Conservation (phyloP, 2,888 invertebrate genomes). For the Drosophila longiperda region DNA sequence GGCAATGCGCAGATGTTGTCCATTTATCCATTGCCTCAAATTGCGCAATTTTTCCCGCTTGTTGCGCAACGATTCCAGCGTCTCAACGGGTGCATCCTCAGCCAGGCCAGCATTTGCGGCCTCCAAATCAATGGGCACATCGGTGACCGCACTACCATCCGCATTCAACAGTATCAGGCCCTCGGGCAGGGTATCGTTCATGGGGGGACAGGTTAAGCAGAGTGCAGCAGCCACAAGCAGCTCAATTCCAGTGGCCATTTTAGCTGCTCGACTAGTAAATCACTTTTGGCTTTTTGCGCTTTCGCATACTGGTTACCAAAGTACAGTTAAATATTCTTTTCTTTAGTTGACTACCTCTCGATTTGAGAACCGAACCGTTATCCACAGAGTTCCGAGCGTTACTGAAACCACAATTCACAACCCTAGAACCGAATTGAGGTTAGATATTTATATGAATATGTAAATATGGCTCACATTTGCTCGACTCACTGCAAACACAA, state of each 20-base stretch:
- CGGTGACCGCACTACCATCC: slow-evolving; percentile 35
- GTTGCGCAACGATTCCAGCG: slow-evolving; percentile 57
- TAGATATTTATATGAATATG: slow-evolving; percentile 33
- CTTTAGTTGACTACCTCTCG: neutral
- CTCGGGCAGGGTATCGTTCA: slow-evolving; percentile 52
- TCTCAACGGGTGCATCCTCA: slow-evolving; percentile 56
- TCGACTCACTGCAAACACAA: slow-evolving; percentile 69
- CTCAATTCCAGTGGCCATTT: slow-evolving; percentile 78
- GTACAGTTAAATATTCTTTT: slow-evolving; percentile 15
- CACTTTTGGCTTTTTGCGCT: slow-evolving; percentile 52
- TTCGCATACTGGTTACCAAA: slow-evolving; percentile 53
- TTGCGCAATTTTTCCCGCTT: slow-evolving; percentile 65
- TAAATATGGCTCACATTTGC: slow-evolving; percentile 64
- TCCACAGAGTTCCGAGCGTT: slow-evolving; percentile 29
- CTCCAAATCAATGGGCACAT: slow-evolving; percentile 44
- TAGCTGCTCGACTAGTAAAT: slow-evolving; percentile 12
- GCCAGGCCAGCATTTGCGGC: slow-evolving; percentile 38
- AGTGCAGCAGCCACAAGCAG: slow-evolving; percentile 80
- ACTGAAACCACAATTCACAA: slow-evolving; percentile 55
- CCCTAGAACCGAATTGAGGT: slow-evolving; percentile 6
- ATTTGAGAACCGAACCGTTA: slow-evolving; percentile 47
- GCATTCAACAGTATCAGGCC: slow-evolving; percentile 59
- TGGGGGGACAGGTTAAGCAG: slow-evolving; percentile 74
- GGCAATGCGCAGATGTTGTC: slow-evolving; percentile 81
- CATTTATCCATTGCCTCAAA: slow-evolving; percentile 79